Evolutionary conservation across 2,888 invertebrate genomes (phyloP).

Genomic region (Pristionchus exspectatus): DNA sequence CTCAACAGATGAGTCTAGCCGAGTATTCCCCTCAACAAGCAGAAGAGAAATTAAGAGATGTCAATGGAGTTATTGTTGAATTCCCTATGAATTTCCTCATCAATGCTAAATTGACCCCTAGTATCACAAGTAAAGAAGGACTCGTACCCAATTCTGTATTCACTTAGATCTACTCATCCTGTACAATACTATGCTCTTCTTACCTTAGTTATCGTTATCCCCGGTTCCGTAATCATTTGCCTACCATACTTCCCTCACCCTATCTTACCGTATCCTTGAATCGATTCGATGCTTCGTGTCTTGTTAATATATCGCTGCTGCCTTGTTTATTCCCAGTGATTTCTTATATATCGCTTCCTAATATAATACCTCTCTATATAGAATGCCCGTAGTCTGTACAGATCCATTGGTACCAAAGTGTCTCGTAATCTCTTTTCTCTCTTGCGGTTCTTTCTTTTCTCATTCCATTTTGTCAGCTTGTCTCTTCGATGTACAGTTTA

Average conservation of each 20-base stretch:
- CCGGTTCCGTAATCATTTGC: neutral
- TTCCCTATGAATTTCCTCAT: conserved; percentile 92
- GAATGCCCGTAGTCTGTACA: conserved; percentile 4
- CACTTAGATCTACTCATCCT: conserved; percentile 82
- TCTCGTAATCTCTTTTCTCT: neutral
- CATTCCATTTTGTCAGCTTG: conserved; percentile 43
- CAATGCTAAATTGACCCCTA: conserved; percentile 90
- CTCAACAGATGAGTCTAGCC: conserved; percentile 86
- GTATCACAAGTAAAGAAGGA: conserved; percentile 90
- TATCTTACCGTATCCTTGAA: neutral
- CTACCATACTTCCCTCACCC: neutral
- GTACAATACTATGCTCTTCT: too few species aligned
- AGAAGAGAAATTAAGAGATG: conserved; percentile 68
- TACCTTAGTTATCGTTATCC: neutral
- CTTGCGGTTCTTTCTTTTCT: conserved; percentile 18
- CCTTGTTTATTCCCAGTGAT: conserved; percentile 19
- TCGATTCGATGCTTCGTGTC: conserved; percentile 30
- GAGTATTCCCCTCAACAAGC: conserved; percentile 84
- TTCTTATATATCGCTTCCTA: neutral
- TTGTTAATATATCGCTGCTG: neutral
- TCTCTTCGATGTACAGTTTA: conserved; percentile 12
- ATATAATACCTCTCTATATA: neutral
- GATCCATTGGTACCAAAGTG: conserved; percentile 11
- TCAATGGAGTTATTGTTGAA: conserved; percentile 86
- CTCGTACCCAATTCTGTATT: conserved; percentile 93